These are phyloP conservation scores for Laterallus jamaicensis DNA, from an alignment of 2,113 vertebrate species.

Conservation along the genomic window DNA sequence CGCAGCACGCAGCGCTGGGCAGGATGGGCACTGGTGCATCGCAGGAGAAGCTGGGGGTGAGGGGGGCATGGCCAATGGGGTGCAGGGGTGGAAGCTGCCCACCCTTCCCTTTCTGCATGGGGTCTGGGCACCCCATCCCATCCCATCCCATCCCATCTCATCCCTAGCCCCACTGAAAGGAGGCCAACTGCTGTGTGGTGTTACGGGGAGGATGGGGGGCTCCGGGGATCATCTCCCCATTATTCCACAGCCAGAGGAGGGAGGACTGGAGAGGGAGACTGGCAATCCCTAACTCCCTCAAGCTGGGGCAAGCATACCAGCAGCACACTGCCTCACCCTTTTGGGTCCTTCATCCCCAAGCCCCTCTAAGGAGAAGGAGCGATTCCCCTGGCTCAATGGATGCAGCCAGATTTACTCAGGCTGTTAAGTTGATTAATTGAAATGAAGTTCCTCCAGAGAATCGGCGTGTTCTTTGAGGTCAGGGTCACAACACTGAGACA, in stretches of 20 bases:
- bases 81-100: background rate
- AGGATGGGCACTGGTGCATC: fast-evolving
- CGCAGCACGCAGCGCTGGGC: background rate
- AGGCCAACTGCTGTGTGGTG: fast-evolving
- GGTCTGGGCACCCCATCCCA: background rate
- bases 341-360: background rate
- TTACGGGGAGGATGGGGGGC: background rate
- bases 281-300: background rate
- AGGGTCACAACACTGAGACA: slow-evolving; percentile 76
- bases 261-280: background rate
- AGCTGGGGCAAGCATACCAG: background rate
- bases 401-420: slow-evolving; percentile 30
- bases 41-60: background rate
- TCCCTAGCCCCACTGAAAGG: background rate
- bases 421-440: slow-evolving; percentile 73
- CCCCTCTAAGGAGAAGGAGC: background rate
- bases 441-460: slow-evolving; percentile 74
- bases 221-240: background rate
- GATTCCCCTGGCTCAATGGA: background rate
- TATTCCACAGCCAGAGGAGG: background rate
- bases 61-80: fast-evolving
- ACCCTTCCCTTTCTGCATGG: fast-evolving
- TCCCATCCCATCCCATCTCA: background rate
- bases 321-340: background rate
- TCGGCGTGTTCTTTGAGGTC: slow-evolving; percentile 68